Percentiles rank a stretch among this genome's conserved stretches.
Conservation (phyloP, 2,888 invertebrate species). For the Lissocephala sabroskyi region DNA sequence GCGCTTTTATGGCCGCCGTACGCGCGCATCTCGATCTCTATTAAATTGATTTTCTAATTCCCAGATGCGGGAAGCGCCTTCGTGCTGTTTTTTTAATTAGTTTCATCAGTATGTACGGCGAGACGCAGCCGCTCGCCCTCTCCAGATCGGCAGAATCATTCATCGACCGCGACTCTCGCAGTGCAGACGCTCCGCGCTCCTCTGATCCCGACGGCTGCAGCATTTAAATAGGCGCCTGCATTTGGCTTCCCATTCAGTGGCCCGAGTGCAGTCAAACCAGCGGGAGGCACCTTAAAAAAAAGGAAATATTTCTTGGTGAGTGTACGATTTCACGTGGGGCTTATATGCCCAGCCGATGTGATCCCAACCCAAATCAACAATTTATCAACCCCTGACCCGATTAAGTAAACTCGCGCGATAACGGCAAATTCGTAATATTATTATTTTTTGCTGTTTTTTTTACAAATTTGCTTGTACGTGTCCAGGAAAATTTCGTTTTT, state of each 20-base stretch:
- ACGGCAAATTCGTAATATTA: too few relatives aligned
- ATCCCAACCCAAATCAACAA: too few relatives aligned
- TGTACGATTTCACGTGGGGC: too few relatives aligned
- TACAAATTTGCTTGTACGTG: not conserved
- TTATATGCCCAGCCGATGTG: too few relatives aligned
- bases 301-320: too few relatives aligned
- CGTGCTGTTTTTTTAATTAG: constrained; percentile 30
- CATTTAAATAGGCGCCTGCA: too few relatives aligned
- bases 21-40: too few relatives aligned
- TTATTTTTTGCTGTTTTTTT: constrained; percentile 5
- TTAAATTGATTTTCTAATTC: not conserved
- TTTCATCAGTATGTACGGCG: constrained; percentile 23
- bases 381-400: constrained; percentile 67
- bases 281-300: too few relatives aligned
- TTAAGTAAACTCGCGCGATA: constrained; percentile 41
- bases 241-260: too few relatives aligned
- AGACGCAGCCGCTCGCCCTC: constrained; percentile 3
- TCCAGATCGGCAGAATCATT: constrained; percentile 41
- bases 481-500: constrained; percentile 8
- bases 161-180: constrained; percentile 36
- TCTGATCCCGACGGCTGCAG: too few relatives aligned
- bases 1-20: constrained; percentile 12
- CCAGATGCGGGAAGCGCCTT: not conserved
- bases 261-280: too few relatives aligned
- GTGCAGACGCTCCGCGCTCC: constrained; percentile 35